phyloP scores from a whole-genome alignment of 2,797 vertebrate genomes.

The Iguana delicatissima region DNA sequence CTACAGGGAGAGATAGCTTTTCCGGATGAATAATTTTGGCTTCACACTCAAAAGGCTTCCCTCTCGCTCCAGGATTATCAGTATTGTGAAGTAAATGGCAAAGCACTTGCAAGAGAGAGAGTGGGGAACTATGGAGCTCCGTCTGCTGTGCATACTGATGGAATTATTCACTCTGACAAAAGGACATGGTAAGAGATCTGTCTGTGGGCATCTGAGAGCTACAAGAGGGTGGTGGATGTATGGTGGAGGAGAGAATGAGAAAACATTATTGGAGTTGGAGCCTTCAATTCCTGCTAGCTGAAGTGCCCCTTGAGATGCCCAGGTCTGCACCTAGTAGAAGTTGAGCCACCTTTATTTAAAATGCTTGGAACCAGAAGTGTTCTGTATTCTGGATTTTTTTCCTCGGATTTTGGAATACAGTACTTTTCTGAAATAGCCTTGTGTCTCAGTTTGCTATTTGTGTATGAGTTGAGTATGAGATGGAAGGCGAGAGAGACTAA shows the following conservation, averaged over 20 bases:
- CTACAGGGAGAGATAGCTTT: not conserved
- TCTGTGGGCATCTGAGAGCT: not conserved
- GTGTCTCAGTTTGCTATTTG: too few relatives aligned
- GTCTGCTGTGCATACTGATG: slow-evolving; percentile 15
- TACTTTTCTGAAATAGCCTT: too few relatives aligned
- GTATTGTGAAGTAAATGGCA: not conserved
- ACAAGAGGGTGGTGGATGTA: too few relatives aligned
- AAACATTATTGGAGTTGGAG: not conserved
- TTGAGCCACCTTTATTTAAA: too few relatives aligned
- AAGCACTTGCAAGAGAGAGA: not conserved
- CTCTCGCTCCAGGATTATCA: not conserved
- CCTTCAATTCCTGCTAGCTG: not conserved
- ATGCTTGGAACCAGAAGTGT: too few relatives aligned
- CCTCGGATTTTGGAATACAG: too few relatives aligned
- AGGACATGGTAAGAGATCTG: not conserved
- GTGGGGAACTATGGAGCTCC: not conserved
- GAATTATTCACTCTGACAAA: not conserved
- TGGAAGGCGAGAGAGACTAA: too few relatives aligned
- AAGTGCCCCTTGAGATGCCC: too few relatives aligned
- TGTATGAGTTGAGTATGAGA: too few relatives aligned
- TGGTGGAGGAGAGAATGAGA: not conserved
- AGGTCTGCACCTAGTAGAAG: too few relatives aligned
- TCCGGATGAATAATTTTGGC: slow-evolving; percentile 6
- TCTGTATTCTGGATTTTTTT: too few relatives aligned
- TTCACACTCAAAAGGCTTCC: not conserved